phyloP scores from a whole-genome alignment of 2,888 invertebrate genomes.

The Lydus trimaculatus region DNA sequence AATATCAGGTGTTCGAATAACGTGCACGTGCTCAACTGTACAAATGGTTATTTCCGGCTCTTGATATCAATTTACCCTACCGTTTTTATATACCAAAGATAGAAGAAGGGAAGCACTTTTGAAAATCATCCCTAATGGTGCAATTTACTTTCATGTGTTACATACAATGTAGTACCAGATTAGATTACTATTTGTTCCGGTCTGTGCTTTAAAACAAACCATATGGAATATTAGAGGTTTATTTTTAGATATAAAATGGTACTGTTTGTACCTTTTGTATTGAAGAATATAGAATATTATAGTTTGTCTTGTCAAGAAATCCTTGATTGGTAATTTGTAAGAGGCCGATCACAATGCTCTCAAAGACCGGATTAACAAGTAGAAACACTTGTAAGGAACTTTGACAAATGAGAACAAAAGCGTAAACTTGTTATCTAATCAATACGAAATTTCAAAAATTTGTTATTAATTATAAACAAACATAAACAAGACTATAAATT shows the following conservation, averaged over 20 bases:
- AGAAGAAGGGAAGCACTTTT: not conserved
- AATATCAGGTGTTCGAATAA: conserved; percentile 43
- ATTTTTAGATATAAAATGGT: too few species aligned
- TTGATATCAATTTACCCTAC: conserved; percentile 39
- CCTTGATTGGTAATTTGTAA: not conserved
- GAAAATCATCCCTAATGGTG: conserved; percentile 14
- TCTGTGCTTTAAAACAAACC: not conserved
- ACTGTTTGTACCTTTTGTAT: too few species aligned
- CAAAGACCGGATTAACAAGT: not conserved
- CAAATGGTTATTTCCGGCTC: conserved; percentile 51
- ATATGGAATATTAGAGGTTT: not conserved
- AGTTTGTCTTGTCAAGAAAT: too few species aligned
- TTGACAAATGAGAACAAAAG: not conserved
- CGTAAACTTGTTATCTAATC: not conserved
- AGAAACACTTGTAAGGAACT: too few species aligned
- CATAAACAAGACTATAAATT: not conserved
- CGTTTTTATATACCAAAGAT: not conserved
- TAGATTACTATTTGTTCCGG: conserved; percentile 19
- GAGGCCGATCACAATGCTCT: not conserved
- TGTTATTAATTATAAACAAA: not conserved
- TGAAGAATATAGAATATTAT: too few species aligned
- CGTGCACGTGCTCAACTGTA: conserved; percentile 46
- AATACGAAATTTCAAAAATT: not conserved
- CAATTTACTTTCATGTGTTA: conserved; percentile 21
- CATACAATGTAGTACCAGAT: conserved; percentile 17